Evolutionary conservation across 2,113 vertebrate genomes (phyloP).

Genomic region (Anguilla japonica): DNA sequence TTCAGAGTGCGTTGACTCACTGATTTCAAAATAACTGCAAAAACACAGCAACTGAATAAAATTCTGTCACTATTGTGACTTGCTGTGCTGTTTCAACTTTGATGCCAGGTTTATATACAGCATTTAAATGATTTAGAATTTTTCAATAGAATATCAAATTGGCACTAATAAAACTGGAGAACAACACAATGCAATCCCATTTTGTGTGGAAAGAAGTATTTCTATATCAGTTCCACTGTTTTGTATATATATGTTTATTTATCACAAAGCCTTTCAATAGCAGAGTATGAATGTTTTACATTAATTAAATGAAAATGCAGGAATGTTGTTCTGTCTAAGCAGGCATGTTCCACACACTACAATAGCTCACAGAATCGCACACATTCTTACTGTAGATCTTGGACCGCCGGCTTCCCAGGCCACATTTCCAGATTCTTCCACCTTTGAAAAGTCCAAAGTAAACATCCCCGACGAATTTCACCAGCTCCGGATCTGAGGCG

Average conservation of each 20-base stretch:
- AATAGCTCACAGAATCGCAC: slow-evolving; percentile 9
- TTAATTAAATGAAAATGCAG: neutral
- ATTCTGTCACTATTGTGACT: neutral
- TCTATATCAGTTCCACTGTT: neutral
- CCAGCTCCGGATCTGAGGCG: slow-evolving; percentile 83
- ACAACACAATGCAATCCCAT: neutral
- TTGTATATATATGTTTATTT: neutral
- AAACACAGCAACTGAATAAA: neutral
- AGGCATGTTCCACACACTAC: neutral
- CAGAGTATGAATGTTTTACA: neutral
- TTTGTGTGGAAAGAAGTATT: neutral
- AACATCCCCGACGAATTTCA: slow-evolving; percentile 88
- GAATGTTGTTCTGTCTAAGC: neutral
- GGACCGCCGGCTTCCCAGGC: slow-evolving; percentile 80
- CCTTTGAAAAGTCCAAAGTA: slow-evolving; percentile 91
- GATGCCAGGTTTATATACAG: too few relatives aligned
- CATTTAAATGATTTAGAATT: too few relatives aligned
- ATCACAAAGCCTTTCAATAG: neutral
- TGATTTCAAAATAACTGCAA: neutral
- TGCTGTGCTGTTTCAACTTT: too few relatives aligned
- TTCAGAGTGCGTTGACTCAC: neutral
- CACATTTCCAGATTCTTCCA: slow-evolving; percentile 85
- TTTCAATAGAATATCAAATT: neutral
- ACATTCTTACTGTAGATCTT: slow-evolving; percentile 86
- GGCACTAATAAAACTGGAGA: neutral